phyloP scores from a whole-genome alignment of 2,113 vertebrate genomes.

The Trochalopteron elliotii region DNA sequence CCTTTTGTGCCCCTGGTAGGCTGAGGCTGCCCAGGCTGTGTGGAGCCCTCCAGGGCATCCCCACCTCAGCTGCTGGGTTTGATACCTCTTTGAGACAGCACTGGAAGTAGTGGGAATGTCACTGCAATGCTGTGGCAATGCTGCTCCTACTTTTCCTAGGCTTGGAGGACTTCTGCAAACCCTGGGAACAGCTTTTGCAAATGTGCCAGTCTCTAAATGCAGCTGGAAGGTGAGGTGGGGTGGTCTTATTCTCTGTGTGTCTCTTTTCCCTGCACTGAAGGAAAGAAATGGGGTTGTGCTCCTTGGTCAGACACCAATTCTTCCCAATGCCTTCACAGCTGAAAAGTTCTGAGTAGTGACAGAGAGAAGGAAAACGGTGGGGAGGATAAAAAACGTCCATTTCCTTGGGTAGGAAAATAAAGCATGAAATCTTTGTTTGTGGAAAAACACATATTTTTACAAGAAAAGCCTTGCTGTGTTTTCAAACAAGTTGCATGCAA shows the following conservation, averaged over 20 bases:
- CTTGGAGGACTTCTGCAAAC: background rate
- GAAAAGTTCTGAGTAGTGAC: background rate
- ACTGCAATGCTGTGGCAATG: background rate
- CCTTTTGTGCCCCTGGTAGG: rapidly evolving
- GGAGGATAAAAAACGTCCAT: background rate
- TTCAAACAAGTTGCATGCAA: background rate
- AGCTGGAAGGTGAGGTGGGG: background rate
- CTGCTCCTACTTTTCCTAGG: background rate
- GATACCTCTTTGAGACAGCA: rapidly evolving
- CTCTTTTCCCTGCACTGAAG: background rate
- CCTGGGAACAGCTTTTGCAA: background rate
- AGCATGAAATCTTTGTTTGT: background rate
- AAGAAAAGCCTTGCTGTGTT: background rate
- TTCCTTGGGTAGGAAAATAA: background rate
- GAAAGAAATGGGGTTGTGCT: background rate
- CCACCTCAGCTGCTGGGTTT: background rate
- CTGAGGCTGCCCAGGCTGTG: background rate
- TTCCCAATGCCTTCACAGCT: background rate
- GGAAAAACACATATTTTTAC: background rate
- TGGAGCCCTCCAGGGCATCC: too few species aligned
- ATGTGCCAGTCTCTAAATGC: background rate
- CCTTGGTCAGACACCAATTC: background rate
- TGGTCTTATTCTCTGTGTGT: too few species aligned
- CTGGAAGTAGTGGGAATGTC: background rate
- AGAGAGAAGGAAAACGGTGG: background rate